A percentile compares a stretch with the other conserved stretches of the same genome.
Evolutionary conservation across 2,888 invertebrate genomes (phyloP).

Genomic region (Magallana nippona): DNA sequence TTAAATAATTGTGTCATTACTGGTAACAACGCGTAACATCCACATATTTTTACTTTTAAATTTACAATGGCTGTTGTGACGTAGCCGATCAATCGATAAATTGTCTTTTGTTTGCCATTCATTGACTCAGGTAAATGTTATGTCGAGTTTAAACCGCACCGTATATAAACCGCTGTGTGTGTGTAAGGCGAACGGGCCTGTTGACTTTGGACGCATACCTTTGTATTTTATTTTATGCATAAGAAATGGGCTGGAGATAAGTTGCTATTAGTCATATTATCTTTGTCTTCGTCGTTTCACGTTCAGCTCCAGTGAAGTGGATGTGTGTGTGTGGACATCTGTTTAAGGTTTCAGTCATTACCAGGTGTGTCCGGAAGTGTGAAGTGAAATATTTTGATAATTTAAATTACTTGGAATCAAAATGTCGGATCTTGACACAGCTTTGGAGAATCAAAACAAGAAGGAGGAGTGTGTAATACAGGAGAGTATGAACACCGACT

Average conservation of each 20-base stretch:
- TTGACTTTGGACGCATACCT: conserved; percentile 12
- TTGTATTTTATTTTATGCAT: conserved; percentile 22
- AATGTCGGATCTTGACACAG: conserved; percentile 38
- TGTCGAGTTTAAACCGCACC: neutral
- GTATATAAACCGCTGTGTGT: neutral
- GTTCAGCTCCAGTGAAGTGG: neutral
- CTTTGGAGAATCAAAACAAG: neutral
- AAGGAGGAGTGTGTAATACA: conserved; percentile 4
- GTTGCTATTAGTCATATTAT: neutral
- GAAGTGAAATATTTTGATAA: conserved; percentile 19
- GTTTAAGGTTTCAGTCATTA: conserved; percentile 5
- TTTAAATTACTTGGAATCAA: neutral
- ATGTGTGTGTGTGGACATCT: neutral
- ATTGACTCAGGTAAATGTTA: neutral
- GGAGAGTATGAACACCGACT: conserved; percentile 39
- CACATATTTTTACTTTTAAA: neutral
- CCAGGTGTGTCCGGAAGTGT: conserved; percentile 21
- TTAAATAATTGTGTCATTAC: no score
- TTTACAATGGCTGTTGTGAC: neutral
- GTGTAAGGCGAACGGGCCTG: neutral
- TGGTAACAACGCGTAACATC: no score
- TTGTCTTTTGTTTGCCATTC: conserved; percentile 8
- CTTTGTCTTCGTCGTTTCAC: neutral
- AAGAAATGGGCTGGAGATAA: neutral
- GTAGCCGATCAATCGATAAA: neutral